Percentiles rank a stretch among this genome's conserved stretches.
Conservation (phyloP, 2,797 vertebrate genomes). For the Pogonophryne albipinna region DNA sequence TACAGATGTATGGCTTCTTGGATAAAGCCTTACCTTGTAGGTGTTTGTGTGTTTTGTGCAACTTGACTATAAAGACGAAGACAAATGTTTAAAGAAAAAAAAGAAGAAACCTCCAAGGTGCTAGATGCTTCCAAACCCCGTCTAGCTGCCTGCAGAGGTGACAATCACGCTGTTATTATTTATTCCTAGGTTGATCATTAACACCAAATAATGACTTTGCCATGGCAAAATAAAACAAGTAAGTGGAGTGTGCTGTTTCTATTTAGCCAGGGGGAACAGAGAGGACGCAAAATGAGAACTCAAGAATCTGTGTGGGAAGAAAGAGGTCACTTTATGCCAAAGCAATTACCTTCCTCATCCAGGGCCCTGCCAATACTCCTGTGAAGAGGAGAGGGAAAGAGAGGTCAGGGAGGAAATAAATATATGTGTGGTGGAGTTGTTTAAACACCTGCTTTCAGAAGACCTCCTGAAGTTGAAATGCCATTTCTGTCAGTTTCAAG, state of each 20-base stretch:
- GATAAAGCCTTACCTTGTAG: conserved; percentile 16
- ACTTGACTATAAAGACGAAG: background rate
- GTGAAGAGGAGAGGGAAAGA: conserved; percentile 58
- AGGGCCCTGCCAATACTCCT: conserved; percentile 66
- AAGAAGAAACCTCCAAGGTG: background rate
- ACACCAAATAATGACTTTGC: conserved; percentile 61
- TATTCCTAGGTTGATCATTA: conserved; percentile 66
- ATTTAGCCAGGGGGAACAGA: conserved; percentile 41
- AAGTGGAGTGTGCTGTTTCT: conserved; percentile 64
- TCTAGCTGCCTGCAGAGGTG: conserved; percentile 40
- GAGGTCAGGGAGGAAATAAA: conserved; percentile 72
- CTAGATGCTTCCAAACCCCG: conserved; percentile 13
- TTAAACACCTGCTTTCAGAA: conserved; percentile 40
- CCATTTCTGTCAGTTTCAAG: conserved; percentile 23
- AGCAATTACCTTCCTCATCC: conserved; percentile 78
- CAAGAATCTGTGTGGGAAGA: conserved; percentile 75
- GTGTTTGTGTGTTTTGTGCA: conserved; percentile 19
- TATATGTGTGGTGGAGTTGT: conserved; percentile 51
- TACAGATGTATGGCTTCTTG: background rate
- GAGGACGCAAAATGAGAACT: conserved; percentile 62
- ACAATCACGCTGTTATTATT: conserved; percentile 43
- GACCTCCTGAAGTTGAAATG: conserved; percentile 53
- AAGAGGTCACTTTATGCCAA: conserved; percentile 77
- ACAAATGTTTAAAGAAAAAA: too few species aligned
- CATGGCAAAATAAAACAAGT: conserved; percentile 48